Evolutionary conservation across 2,888 invertebrate species (phyloP).

Genomic region (Monoplex corrugatus): DNA sequence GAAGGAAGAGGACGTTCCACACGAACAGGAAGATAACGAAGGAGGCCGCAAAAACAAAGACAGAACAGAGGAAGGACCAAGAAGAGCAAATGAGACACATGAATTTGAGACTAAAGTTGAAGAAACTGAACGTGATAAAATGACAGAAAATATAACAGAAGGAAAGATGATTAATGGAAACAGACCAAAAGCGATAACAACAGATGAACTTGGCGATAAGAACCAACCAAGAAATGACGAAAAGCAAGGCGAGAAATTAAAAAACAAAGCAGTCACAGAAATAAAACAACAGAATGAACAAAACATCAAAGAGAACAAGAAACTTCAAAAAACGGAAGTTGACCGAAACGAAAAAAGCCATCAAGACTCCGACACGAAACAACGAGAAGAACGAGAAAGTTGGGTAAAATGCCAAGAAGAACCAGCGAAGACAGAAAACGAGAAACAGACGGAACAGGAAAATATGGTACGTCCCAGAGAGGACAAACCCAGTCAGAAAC

Average conservation of each 20-base stretch:
- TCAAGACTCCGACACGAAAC: not conserved
- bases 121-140: too few species aligned
- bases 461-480: not conserved
- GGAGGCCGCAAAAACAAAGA: too few species aligned
- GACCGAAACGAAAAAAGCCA: not conserved
- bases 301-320: too few species aligned
- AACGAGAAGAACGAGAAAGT: not conserved
- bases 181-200: not conserved
- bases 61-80: not conserved
- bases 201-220: not conserved
- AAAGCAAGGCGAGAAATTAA: not conserved
- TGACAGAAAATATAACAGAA: not conserved
- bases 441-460: not conserved
- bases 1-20: too few species aligned
- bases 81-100: too few species aligned
- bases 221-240: not conserved
- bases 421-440: not conserved
- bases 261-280: not conserved
- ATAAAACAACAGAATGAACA: not conserved
- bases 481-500: not conserved
- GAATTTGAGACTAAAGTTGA: too few species aligned
- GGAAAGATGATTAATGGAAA: not conserved
- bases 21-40: too few species aligned
- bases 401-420: not conserved
- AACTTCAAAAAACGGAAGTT: not conserved